Base-by-base conservation (phyloP, 2,113 vertebrate genomes). In the Lipophrys pholis region DNA sequence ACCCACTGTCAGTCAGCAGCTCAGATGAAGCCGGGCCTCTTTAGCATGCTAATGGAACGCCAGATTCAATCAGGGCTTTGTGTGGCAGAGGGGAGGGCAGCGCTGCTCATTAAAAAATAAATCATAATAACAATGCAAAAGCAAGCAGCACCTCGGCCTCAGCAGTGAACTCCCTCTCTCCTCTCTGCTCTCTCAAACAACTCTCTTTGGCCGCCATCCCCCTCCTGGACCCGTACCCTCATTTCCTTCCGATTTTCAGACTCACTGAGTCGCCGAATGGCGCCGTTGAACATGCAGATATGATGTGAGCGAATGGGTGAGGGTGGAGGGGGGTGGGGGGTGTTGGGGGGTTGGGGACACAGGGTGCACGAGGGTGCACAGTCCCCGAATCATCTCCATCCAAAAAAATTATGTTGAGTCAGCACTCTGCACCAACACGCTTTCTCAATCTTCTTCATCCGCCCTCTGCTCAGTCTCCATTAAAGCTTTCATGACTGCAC, bases 31-130 rank as follows among this genome's bases (percentile, higher is more conserved):
- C 87, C 8, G 74, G 63, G 67, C 82, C 87, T 92, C 83, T 92
- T 92, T 89, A 91, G 91, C 93, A 94, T 94, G 91, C 88, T 93
- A 92, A 94, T 93, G 85, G 80, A 67, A 91, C 40, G 85, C 90
- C 92, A 93, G 85, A 87, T 91, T 93, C 91, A 93, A 92, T 94
- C 92, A 91, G 84, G 78, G 81, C 82, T 86, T 91, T 92, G 89
- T 92, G 50, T 72, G 84, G 78, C 46, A 69, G 76, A 77, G 80
- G 86, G 88, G 79, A 77, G 84, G 76, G 85, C 77, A 72, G 72
- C 10, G 39, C 52, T 77, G 78, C 85, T 91, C 91, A 92, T 91
- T 92, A 90, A 81, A 90, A 92, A 90, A 85, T 75, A 87, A 92
- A 92, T 90, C 86, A 79, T 73, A 90, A 91, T 80, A 92, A 92